These are phyloP conservation scores for Megaceryle maxima DNA, from an alignment of 2,113 vertebrate genomes.

Conservation along the genomic window DNA sequence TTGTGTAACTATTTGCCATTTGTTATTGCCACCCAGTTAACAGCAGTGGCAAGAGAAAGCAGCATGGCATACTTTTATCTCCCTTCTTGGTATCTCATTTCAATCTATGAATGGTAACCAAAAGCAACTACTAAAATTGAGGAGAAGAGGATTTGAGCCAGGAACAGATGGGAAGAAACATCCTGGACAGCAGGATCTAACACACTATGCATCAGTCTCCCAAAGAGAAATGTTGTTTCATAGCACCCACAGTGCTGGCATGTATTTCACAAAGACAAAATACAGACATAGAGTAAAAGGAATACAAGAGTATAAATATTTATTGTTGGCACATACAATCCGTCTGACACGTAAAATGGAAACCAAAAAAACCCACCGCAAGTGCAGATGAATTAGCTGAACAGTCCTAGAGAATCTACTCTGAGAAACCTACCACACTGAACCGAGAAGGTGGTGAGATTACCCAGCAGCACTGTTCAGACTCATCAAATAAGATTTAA, in stretches of 20 bases:
- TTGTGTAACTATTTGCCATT: not conserved
- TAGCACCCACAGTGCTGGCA: slow-evolving; percentile 26
- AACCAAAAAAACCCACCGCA: not conserved
- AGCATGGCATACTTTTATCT: not conserved
- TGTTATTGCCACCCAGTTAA: not conserved
- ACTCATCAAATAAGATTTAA: not conserved
- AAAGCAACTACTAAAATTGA: not conserved
- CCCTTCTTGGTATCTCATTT: not conserved
- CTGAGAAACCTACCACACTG: not conserved
- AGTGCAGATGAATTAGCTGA: not conserved
- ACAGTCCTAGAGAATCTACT: not conserved
- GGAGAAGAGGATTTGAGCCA: slow-evolving; percentile 19
- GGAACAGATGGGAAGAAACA: slow-evolving; percentile 53
- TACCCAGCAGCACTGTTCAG: not conserved
- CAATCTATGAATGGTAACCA: not conserved
- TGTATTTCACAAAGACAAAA: not conserved
- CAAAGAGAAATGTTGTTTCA: slow-evolving; percentile 1
- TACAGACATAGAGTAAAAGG: not conserved
- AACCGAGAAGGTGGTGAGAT: not conserved
- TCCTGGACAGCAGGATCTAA: slow-evolving; percentile 46
- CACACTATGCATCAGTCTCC: not conserved
- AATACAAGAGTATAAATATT: slow-evolving; percentile 47
- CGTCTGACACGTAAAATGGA: not conserved
- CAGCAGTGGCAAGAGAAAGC: not conserved
- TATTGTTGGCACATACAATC: not conserved